Evolutionary conservation across 2,888 invertebrate genomes (phyloP).

Genomic region (Listrodromus nycthemerus): DNA sequence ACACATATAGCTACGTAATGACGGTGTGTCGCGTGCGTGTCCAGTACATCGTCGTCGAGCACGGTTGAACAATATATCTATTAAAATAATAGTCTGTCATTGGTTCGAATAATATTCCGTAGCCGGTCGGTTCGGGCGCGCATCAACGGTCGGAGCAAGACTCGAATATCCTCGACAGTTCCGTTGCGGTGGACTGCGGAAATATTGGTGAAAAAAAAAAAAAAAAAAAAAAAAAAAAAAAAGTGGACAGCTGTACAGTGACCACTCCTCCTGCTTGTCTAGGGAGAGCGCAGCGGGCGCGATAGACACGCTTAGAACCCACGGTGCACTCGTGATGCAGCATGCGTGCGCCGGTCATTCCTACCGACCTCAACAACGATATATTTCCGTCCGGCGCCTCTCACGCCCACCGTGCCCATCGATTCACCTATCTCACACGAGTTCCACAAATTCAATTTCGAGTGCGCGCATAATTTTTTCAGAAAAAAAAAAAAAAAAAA

Average conservation of each 20-base stretch:
- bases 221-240: conserved; percentile 53
- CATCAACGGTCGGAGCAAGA: conserved; percentile 34
- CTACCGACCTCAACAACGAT: conserved; percentile 61
- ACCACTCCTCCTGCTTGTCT: conserved; percentile 71
- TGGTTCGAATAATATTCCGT: conserved; percentile 41
- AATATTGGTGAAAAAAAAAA: conserved; percentile 19
- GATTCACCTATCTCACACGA: conserved; percentile 40
- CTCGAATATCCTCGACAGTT: conserved; percentile 24
- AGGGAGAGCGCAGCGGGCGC: conserved; percentile 69
- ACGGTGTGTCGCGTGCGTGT: conserved; percentile 28
- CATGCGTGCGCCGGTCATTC: conserved; percentile 67
- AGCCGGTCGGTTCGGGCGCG: conserved; percentile 2
- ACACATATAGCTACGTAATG: neutral
- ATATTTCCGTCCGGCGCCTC: conserved; percentile 72
- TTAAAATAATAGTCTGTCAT: conserved; percentile 51
- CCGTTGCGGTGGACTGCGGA: conserved; percentile 14
- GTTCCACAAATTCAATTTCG: neutral
- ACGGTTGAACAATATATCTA: conserved; percentile 26
- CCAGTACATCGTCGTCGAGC: conserved; percentile 3
- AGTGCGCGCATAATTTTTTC: neutral
- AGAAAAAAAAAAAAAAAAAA: too few species aligned
- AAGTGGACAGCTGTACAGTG: conserved; percentile 80
- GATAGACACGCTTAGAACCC: conserved; percentile 28
- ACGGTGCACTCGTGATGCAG: conserved; percentile 43
- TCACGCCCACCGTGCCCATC: conserved; percentile 69